Evolutionary conservation across 1,140 invertebrate genomes (phyloP).

Genomic region (Agraylea sexmaculata): DNA sequence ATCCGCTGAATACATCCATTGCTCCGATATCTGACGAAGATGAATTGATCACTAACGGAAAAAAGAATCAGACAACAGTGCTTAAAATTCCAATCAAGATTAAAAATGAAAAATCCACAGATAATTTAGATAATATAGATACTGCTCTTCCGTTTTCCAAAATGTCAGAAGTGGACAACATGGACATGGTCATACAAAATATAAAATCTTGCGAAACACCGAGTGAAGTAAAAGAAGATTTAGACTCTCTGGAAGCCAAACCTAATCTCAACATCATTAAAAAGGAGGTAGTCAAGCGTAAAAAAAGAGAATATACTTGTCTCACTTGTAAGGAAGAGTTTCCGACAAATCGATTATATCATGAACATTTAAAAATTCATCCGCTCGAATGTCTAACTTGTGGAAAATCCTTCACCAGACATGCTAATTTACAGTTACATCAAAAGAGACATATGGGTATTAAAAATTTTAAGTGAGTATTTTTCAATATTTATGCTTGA

Average conservation of each 20-base stretch:
- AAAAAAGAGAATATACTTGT: slow-evolving; percentile 11
- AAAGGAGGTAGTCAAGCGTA: slow-evolving; percentile 13
- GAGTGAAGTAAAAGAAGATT: slow-evolving; percentile 3
- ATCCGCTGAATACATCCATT: slow-evolving; percentile 15
- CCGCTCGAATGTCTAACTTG: slow-evolving; percentile 68
- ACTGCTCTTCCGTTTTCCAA: not conserved
- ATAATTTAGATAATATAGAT: slow-evolving; percentile 4
- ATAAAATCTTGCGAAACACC: not conserved
- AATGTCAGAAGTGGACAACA: not conserved
- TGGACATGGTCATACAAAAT: slow-evolving; percentile 6
- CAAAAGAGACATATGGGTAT: slow-evolving; percentile 67
- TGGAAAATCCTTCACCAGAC: slow-evolving; percentile 62
- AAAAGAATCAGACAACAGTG: not conserved
- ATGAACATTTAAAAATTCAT: slow-evolving; percentile 61
- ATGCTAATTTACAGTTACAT: slow-evolving; percentile 61
- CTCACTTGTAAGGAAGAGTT: slow-evolving; percentile 38
- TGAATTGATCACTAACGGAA: not conserved
- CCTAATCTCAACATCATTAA: slow-evolving; percentile 15
- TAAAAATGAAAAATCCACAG: slow-evolving; percentile 13
- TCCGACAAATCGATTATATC: slow-evolving; percentile 45
- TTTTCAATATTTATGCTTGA: too few species aligned
- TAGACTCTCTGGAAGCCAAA: too few species aligned
- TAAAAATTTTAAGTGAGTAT: slow-evolving; percentile 49
- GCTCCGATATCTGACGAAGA: not conserved
- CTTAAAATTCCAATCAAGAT: slow-evolving; percentile 17